Base-by-base conservation (phyloP, 2,113 vertebrate species). In the Scomber colias region DNA sequence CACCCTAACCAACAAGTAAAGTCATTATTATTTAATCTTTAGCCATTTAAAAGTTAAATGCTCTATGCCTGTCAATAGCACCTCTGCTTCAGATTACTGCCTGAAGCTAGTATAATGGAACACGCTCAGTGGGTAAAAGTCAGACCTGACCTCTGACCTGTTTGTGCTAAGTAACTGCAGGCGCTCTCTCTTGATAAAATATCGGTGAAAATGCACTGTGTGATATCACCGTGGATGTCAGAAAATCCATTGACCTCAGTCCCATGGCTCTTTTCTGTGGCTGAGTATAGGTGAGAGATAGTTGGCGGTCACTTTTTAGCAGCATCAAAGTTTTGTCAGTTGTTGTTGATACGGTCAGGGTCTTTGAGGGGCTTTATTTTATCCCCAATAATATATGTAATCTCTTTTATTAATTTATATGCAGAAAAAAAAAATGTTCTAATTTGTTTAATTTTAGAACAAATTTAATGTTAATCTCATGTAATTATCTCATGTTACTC, bases 21-120 rank as follows among this genome's bases (percentile, higher is more conserved):
- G 45, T 77, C 75, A 84, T 64, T 71, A 65, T 77, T 79, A 69
- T 81, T 84, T 40, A 54, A 87, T 74, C 50, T 84, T 63, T 48
- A 35, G 46, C 49, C 31, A 46, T 83, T 84, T 85, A 30, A 75
- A 84, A 76, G 54, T 94, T 94, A 92, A 94, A 92, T 92, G 90
- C 90, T 90, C 86, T 81, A 82, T 92, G 88, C 89, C 89, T 92
- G 92, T 94, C 94, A 91, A 90, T 93, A 80, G 84, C 87, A 87
- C 81, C 93, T 94, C 95, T 96, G 97, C 93, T 97, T 96, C 95
- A 95, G 95, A 95, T 97, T 96, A 97, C 91, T 94, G 93, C 93
- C 93, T 93, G 93, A 95, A 95, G 94, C 91, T 94, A 87, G 89
- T 92, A 88, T 94, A 92, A 89, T 95, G 92, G 94, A 95, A 87